Evolutionary conservation across 2,797 vertebrate genomes (phyloP), one percentile per base, ranked within the genome.

Genomic region (Argyrosomus regius): DNA sequence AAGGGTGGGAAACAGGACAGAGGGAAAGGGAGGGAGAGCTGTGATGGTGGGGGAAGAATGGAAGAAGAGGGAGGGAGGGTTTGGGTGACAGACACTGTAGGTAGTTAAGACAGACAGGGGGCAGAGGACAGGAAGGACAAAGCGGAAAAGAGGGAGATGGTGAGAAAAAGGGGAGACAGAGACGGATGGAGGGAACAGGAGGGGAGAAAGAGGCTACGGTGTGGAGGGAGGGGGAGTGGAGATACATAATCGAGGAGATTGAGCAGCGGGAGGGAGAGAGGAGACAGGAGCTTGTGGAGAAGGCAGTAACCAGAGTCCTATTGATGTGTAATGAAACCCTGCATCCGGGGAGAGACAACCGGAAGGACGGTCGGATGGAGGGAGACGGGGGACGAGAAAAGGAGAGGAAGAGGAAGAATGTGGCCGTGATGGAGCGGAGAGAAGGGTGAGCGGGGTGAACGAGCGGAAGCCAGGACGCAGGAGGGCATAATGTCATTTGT

Each of bases 251-350:
- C 59, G 57, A 88, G 87, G 82, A 91, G 83, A 84, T 70, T 63
- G 88, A 0, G 2, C 76, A 70, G 75, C 60, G 16, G 28, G 24
- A 78, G 46, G 56, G 71, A 81, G 73, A 73, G 77, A 80, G 81
- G 86, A 88, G 90, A 88, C 43, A 81, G 75, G 80, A 83, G 86
- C 86, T 90, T 4, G 66, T 35, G 5, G 80, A 61, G 85, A 85
- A 68, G 82, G 75, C 76, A 78, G 91, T 83, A 92, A 93, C 87
- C 86, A 87, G 88, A 91, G 78, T 84, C 84, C 85, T 87, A 91
- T 90, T 93, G 91, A 94, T 89, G 87, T 92, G 92, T 90, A 94
- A 94, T 80, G 86, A 87, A 88, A 87, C 75, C 88, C 66, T 20
- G 76, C 68, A 77, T 80, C 72, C 61, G 73, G 62, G 82, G 75